Evolutionary conservation across 2,888 invertebrate genomes (phyloP).

Genomic region (Neoaliturus tenellus): DNA sequence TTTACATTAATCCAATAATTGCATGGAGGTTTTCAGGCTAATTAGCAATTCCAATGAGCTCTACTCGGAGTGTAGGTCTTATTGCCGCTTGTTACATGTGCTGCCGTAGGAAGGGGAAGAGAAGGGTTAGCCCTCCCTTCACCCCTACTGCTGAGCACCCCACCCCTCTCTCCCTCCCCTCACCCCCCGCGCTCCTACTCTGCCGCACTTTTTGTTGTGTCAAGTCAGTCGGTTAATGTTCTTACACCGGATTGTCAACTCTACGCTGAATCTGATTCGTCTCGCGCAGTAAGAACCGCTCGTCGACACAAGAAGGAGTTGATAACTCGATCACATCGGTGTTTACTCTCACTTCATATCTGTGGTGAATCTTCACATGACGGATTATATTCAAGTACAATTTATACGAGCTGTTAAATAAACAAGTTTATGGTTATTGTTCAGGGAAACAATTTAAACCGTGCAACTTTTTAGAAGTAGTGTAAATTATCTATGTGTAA

Average conservation of each 20-base stretch:
- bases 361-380: too few relatives aligned
- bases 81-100: conserved; percentile 55
- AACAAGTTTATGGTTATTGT: neutral
- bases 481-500: too few relatives aligned
- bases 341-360: conserved; percentile 40
- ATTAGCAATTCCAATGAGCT: conserved; percentile 93
- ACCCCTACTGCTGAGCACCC: neutral
- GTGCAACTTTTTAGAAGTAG: too few relatives aligned
- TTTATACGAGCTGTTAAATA: neutral
- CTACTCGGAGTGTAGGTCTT: conserved; percentile 54
- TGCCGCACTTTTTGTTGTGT: conserved; percentile 42
- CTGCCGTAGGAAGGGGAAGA: conserved; percentile 44
- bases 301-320: conserved; percentile 35
- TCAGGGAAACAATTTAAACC: neutral
- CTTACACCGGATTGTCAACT: conserved; percentile 53
- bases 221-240: conserved; percentile 54
- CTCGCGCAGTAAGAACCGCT: conserved; percentile 41
- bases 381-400: neutral
- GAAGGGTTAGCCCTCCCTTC: conserved; percentile 31
- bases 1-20: conserved; percentile 96
- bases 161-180: neutral
- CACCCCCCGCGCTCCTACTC: conserved; percentile 16
- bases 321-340: conserved; percentile 43
- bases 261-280: conserved; percentile 48
- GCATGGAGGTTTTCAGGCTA: conserved; percentile 88